phyloP scores from a whole-genome alignment of 1,140 invertebrate species.

The Whitmania pigra region DNA sequence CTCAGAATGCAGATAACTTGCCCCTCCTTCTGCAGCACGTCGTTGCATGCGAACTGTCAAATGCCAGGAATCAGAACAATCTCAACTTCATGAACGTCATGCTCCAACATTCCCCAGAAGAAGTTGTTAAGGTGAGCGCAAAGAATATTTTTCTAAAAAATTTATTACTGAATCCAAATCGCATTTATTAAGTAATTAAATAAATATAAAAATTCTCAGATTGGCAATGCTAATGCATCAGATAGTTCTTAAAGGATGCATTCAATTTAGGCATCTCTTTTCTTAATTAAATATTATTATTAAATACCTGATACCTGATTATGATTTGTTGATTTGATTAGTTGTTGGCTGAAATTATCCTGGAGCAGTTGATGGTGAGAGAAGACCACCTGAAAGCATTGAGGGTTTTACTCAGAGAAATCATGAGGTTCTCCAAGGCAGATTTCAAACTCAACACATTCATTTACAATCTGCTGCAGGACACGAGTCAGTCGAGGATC shows the following conservation, averaged over 20 bases:
- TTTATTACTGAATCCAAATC: background rate
- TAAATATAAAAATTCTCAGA: no score
- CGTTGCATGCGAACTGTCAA: constrained; percentile 83
- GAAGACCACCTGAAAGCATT: constrained; percentile 80
- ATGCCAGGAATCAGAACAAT: constrained; percentile 79
- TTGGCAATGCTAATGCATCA: no score
- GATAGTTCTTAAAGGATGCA: no score
- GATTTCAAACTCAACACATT: constrained; percentile 63
- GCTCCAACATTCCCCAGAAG: constrained; percentile 55
- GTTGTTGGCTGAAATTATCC: constrained; percentile 50
- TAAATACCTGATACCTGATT: background rate
- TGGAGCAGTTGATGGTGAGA: constrained; percentile 70
- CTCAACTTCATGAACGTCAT: constrained; percentile 73
- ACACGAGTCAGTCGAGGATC: constrained; percentile 44
- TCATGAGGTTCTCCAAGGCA: constrained; percentile 65
- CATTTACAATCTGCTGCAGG: constrained; percentile 55
- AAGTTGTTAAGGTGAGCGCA: constrained; percentile 38
- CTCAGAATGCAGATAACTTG: constrained; percentile 65
- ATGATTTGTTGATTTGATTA: constrained; percentile 30
- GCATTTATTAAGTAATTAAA: background rate
- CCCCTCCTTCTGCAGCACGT: constrained; percentile 76
- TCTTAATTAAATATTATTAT: constrained; percentile 10
- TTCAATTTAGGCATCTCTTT: no score
- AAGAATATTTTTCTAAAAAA: background rate
- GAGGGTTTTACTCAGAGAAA: constrained; percentile 68